Base-by-base conservation (phyloP, 2,113 vertebrate genomes). In the Empidonax alnorum region DNA sequence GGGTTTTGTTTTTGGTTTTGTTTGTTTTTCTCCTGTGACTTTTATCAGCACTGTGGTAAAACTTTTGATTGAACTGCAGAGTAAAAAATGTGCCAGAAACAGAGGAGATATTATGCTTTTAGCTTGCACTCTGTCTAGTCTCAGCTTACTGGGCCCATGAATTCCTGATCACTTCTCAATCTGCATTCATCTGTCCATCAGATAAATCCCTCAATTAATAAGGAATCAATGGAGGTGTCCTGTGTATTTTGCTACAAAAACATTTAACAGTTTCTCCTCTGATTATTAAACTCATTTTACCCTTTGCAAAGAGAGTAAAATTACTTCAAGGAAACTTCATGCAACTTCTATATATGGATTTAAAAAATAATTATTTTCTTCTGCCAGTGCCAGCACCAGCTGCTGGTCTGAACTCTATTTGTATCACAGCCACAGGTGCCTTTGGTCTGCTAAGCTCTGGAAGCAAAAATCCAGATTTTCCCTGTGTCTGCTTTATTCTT, bases 321-420 rank as follows among this genome's bases (percentile, higher is more conserved):
- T 58, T 2, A 50, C 50, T 80, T 93, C 50, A 93, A 83, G 10
- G 16, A 63, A 91, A 67, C 11, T 58, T 85, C 28, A n/a, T 63
- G 23, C 5, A 66, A 3, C 6, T 95, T 93, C 62, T 50, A 89
- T 52, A 49, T 30, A 80, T 23, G 23, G 61, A 73, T 50, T 84
- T 56, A 12, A n/a, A 59, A 66, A 72, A 9, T 8, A 3, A 62
- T 66, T 17, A 6, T 68, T 87, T 84, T 2, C 47, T 85, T 25
- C n/a, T 79, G 47, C 59, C 50, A 74, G 16, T 28, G 58, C n/a
- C 3, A 2, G 35, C 0, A 1, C 56, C 9, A 1, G 59, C 22
- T 62, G 11, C 62, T 87, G 24, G 2, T 84, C 31, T 76, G 53
- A 91, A 84, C 35, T 58, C 10, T 19, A 22, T 42, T 82, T 69